phyloP scores from a whole-genome alignment of 2,113 vertebrate species.

The Geococcyx californianus region DNA sequence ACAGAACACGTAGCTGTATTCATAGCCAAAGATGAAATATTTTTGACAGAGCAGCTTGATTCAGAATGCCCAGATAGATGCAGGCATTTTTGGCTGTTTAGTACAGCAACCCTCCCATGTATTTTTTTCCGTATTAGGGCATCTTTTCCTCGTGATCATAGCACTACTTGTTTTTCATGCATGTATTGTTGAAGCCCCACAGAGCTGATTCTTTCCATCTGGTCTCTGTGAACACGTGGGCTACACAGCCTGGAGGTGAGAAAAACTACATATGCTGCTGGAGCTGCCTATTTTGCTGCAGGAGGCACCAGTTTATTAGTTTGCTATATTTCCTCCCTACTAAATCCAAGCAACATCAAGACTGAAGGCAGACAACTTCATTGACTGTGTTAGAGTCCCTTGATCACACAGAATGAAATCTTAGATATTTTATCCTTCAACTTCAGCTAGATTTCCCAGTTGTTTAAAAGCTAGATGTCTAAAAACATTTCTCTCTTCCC shows the following conservation, averaged over 20 bases:
- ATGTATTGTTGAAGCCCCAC: not conserved
- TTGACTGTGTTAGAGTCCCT: not conserved
- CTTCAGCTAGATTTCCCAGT: not conserved
- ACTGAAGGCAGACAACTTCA: not conserved
- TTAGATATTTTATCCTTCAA: not conserved
- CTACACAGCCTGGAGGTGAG: constrained; percentile 1
- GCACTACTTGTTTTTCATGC: not conserved
- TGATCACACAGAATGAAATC: not conserved
- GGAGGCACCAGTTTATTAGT: not conserved
- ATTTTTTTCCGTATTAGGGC: not conserved
- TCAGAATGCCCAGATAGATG: not conserved
- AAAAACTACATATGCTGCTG: constrained; percentile 34
- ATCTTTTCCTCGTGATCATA: not conserved
- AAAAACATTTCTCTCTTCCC: not conserved
- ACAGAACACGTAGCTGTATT: not conserved
- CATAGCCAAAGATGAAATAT: not conserved
- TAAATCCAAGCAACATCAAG: not conserved
- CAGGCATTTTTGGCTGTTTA: not conserved
- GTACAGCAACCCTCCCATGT: not conserved
- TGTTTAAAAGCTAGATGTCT: not conserved
- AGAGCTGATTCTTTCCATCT: constrained; percentile 40
- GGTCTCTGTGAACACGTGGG: not conserved
- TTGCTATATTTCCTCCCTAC: not conserved
- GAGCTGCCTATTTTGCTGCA: constrained; percentile 20
- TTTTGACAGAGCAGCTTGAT: not conserved